phyloP scores from a whole-genome alignment of 23 tunicate genomes.

The Styela clava region DNA sequence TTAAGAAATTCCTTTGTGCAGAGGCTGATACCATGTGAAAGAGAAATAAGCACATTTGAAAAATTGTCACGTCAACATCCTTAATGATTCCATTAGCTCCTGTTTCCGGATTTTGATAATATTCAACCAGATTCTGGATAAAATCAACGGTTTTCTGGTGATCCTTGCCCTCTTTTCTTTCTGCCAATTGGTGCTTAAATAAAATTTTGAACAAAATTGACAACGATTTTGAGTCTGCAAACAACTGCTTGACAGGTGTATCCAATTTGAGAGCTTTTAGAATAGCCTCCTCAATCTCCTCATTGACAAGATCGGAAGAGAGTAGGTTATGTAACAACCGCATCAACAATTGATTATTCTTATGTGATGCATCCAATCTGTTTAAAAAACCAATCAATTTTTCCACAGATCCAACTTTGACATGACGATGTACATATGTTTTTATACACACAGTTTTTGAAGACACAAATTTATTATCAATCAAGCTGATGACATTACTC shows the following conservation, averaged over 20 bases:
- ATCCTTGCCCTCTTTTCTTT: slow-evolving; percentile 5
- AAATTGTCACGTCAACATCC: slow-evolving; percentile 56
- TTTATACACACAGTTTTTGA: not conserved
- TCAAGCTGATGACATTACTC: not conserved
- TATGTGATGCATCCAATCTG: not conserved
- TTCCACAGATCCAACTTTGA: not conserved
- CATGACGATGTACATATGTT: not conserved
- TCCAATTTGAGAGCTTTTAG: slow-evolving; percentile 17
- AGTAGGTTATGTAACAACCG: slow-evolving; percentile 35
- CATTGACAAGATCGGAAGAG: slow-evolving; percentile 10
- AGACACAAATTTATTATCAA: not conserved
- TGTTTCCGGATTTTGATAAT: slow-evolving; percentile 9
- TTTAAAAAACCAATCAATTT: not conserved
- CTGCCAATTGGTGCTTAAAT: slow-evolving; percentile 24
- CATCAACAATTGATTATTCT: slow-evolving; percentile 28
- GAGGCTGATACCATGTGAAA: slow-evolving; percentile 60
- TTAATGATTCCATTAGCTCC: not conserved
- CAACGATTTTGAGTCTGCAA: slow-evolving; percentile 8
- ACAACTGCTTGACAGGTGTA: not conserved
- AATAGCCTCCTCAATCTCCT: slow-evolving; percentile 24
- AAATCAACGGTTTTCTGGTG: slow-evolving; percentile 19
- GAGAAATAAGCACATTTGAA: slow-evolving; percentile 59
- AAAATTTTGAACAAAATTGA: slow-evolving; percentile 26
- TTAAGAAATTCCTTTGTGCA: slow-evolving; percentile 34
- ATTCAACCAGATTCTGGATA: slow-evolving; percentile 14